These are phyloP conservation scores for Tricholauxania praeusta DNA, from an alignment of 2,888 invertebrate species.

Conservation along the genomic window DNA sequence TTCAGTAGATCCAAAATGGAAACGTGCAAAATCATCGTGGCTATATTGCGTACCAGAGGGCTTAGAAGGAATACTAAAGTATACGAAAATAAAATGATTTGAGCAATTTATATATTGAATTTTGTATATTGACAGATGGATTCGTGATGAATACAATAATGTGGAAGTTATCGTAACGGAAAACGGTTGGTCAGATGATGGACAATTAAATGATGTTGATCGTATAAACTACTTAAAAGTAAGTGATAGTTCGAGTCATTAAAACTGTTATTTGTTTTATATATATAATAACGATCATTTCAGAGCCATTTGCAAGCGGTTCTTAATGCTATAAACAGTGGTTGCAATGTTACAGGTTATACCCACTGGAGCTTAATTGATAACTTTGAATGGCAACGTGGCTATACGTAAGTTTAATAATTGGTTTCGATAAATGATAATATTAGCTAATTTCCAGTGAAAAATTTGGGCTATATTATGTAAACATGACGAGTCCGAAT, in stretches of 20 bases:
- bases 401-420: constrained; percentile 56
- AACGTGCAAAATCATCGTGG: constrained; percentile 56
- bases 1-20: constrained; percentile 55
- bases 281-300: constrained; percentile 46
- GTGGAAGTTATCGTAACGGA: constrained; percentile 72
- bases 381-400: constrained; percentile 60
- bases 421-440: neutral
- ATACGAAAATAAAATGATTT: neutral
- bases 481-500: constrained; percentile 74
- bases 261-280: neutral
- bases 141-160: constrained; percentile 71
- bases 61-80: constrained; percentile 53
- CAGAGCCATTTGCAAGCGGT: constrained; percentile 57
- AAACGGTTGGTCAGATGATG: constrained; percentile 72
- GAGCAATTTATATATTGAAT: constrained; percentile 25
- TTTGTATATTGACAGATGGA: constrained; percentile 63
- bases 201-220: constrained; percentile 62
- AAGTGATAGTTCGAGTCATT: neutral
- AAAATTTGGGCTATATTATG: constrained; percentile 77
- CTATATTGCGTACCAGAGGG: constrained; percentile 59
- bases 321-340: constrained; percentile 54
- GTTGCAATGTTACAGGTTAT: constrained; percentile 57
- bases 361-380: constrained; percentile 61
- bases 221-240: constrained; percentile 61
- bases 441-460: constrained; percentile 68